Percentiles rank a stretch among this genome's conserved stretches.
Conservation (phyloP, 1,140 invertebrate species). For the Gryon sp. region DNA sequence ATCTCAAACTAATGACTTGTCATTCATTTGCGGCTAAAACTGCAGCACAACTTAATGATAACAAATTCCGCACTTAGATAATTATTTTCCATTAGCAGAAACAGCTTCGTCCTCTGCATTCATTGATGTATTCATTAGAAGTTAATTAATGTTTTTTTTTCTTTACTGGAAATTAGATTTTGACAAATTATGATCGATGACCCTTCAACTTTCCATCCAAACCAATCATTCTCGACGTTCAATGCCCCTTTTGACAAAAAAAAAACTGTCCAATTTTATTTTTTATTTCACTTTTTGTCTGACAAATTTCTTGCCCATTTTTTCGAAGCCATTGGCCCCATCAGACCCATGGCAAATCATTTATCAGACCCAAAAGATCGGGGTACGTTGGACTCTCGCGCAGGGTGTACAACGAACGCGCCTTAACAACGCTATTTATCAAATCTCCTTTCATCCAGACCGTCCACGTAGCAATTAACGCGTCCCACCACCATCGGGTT, state of each 20-base stretch:
- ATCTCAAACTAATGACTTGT: too few species aligned
- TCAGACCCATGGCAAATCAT: slow-evolving; percentile 67
- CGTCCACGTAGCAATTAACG: slow-evolving; percentile 75
- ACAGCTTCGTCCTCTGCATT: slow-evolving; percentile 13
- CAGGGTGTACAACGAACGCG: slow-evolving; percentile 60
- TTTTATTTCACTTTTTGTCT: slow-evolving; percentile 33
- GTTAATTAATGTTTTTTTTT: slow-evolving; percentile 40
- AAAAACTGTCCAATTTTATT: too few species aligned
- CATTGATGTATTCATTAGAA: slow-evolving; percentile 43
- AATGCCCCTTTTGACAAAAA: slow-evolving; percentile 34
- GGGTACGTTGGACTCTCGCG: slow-evolving; percentile 63
- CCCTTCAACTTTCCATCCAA: slow-evolving; percentile 1
- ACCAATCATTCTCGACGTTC: slow-evolving; percentile 46
- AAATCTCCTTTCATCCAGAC: slow-evolving; percentile 73
- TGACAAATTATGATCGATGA: slow-evolving; percentile 50
- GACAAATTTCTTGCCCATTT: slow-evolving; percentile 39
- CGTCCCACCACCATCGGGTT: slow-evolving; percentile 70
- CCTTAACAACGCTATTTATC: slow-evolving; percentile 75
- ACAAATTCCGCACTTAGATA: too few species aligned
- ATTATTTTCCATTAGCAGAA: slow-evolving; percentile 8
- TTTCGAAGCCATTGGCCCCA: slow-evolving; percentile 51
- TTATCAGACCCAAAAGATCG: slow-evolving; percentile 73
- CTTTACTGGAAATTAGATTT: slow-evolving; percentile 40
- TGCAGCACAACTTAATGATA: too few species aligned
- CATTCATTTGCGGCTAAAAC: too few species aligned